phyloP scores from a whole-genome alignment of 2,797 vertebrate species.

The Leptoclinus maculatus region DNA sequence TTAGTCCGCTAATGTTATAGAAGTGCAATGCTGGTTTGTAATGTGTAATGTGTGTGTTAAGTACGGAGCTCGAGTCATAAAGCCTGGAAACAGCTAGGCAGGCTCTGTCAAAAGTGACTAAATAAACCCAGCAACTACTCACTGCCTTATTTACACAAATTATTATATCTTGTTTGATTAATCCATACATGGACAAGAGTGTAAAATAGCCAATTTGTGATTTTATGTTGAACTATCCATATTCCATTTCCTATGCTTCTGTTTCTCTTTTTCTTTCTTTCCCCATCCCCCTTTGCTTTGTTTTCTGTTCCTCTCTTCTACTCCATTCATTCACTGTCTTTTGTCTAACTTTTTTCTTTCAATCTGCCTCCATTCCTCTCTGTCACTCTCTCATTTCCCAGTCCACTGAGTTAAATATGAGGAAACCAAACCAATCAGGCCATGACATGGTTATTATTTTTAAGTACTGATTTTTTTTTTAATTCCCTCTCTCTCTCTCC shows the following conservation, averaged over 20 bases:
- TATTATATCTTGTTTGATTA: background rate
- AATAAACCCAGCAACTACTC: background rate
- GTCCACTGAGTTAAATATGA: conserved; percentile 80
- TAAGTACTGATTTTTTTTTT: conserved; percentile 64
- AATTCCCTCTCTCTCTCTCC: conserved; percentile 49
- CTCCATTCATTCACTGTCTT: conserved; percentile 23
- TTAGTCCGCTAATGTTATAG: too few species aligned
- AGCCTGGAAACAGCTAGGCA: background rate
- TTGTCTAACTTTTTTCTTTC: conserved; percentile 42
- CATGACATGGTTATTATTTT: conserved; percentile 80
- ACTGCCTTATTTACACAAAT: background rate
- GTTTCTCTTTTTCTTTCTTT: background rate
- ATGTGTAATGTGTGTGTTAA: background rate
- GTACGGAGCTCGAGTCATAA: background rate
- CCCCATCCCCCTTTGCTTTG: background rate
- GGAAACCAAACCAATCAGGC: conserved; percentile 78
- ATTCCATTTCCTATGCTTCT: background rate
- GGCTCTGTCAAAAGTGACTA: background rate
- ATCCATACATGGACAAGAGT: background rate
- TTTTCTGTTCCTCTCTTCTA: background rate
- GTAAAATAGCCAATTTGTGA: background rate
- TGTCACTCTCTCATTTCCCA: conserved; percentile 75
- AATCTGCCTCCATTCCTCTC: conserved; percentile 55
- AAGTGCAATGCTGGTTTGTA: background rate
- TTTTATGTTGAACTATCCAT: background rate